Evolutionary conservation across 2,113 vertebrate genomes (phyloP).

Genomic region (Microcebus lehilahytsara): DNA sequence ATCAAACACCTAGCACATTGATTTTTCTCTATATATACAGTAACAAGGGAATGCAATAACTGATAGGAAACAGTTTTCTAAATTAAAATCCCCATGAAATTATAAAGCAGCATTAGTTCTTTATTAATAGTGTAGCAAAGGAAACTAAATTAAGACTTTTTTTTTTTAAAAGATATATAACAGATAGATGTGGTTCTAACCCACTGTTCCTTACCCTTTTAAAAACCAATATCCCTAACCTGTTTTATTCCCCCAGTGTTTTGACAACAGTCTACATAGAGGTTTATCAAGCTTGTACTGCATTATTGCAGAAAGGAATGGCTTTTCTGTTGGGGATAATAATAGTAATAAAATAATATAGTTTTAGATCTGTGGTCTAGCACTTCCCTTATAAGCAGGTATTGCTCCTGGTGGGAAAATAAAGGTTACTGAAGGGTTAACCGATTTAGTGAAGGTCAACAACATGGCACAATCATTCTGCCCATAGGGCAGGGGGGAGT

Average conservation of each 20-base stretch:
- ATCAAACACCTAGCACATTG: slow-evolving; percentile 6
- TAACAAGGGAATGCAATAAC: not conserved
- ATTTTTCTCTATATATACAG: not conserved
- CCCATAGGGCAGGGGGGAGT: not conserved
- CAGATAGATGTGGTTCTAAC: slow-evolving; percentile 20
- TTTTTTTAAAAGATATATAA: not conserved
- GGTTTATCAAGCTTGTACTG: not conserved
- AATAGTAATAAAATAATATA: slow-evolving; percentile 52
- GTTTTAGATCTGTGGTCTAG: slow-evolving; percentile 42
- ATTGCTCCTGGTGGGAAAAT: slow-evolving; percentile 66
- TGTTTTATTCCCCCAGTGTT: not conserved
- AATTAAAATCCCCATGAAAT: slow-evolving; percentile 45
- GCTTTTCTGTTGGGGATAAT: slow-evolving; percentile 50
- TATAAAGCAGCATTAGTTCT: not conserved
- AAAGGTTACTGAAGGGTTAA: slow-evolving; percentile 58
- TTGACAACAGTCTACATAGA: not conserved
- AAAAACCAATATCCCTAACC: not conserved
- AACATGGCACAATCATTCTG: not conserved
- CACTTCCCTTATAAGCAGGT: slow-evolving; percentile 50
- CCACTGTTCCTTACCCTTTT: not conserved
- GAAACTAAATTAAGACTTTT: slow-evolving; percentile 36
- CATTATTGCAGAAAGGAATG: slow-evolving; percentile 34
- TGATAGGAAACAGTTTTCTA: not conserved
- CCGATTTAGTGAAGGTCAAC: slow-evolving; percentile 55
- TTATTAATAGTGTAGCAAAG: slow-evolving; percentile 19